Evolutionary conservation across 2,797 vertebrate species (phyloP).

Genomic region (Sebastiscus tertius): DNA sequence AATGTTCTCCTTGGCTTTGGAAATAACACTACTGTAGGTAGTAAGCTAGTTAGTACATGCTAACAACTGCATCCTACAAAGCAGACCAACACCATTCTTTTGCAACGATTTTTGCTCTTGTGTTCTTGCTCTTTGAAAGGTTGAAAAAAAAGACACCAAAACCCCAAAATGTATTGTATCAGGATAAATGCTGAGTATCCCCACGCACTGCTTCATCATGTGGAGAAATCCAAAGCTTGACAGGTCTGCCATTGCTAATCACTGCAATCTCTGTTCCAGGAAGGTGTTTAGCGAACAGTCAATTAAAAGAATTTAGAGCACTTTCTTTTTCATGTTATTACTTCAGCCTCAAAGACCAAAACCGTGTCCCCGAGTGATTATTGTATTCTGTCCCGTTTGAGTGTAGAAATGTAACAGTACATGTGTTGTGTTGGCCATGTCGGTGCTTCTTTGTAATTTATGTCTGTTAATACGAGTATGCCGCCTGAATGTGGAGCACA

Average conservation of each 20-base stretch:
- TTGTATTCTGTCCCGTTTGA: conserved; percentile 31
- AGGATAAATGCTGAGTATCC: not conserved
- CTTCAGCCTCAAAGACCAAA: too few species aligned
- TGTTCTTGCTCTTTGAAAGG: not conserved
- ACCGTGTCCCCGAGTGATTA: not conserved
- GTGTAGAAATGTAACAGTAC: conserved; percentile 9
- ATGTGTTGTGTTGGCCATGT: conserved; percentile 39
- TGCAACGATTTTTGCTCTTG: not conserved
- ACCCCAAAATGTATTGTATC: too few species aligned
- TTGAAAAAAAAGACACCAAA: not conserved
- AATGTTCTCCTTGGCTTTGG: too few species aligned
- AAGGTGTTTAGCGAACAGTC: not conserved
- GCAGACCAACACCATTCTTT: not conserved
- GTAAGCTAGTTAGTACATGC: not conserved
- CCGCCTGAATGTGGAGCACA: conserved; percentile 47
- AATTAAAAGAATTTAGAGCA: not conserved
- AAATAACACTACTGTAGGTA: not conserved
- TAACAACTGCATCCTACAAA: not conserved
- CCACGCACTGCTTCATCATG: not conserved
- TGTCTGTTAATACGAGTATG: conserved; percentile 32
- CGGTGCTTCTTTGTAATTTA: conserved; percentile 19
- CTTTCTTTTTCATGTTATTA: not conserved
- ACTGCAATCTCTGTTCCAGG: not conserved
- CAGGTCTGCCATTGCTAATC: not conserved
- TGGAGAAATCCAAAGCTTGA: not conserved